phyloP scores from a whole-genome alignment of 92 coral and sea anemone genomes.

The Palythoa heliodiscus region DNA sequence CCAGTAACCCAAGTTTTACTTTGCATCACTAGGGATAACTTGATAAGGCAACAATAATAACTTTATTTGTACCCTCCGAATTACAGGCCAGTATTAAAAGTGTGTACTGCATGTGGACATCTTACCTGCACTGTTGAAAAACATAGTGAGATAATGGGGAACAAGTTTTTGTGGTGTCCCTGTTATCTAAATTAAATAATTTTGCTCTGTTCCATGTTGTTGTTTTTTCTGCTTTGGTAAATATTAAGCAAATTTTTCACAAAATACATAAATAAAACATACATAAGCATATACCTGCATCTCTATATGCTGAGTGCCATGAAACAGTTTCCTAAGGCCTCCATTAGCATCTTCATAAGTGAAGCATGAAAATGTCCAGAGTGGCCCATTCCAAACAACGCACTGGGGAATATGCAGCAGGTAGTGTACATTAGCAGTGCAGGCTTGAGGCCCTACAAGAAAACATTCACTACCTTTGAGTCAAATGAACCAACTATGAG shows the following conservation, averaged over 20 bases:
- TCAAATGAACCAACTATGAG: conserved; percentile 1
- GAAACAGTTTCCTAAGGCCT: conserved; percentile 49
- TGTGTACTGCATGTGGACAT: no score
- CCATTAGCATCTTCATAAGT: conserved; percentile 61
- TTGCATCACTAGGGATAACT: no score
- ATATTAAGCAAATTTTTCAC: background rate
- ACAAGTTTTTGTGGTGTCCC: no score
- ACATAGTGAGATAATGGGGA: no score
- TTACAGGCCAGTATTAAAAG: no score
- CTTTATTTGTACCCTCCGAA: no score
- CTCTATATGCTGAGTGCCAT: conserved; percentile 67
- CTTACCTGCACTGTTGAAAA: no score
- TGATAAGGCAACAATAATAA: no score
- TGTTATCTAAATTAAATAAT: no score
- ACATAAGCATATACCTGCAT: conserved; percentile 15
- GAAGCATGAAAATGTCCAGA: conserved; percentile 58
- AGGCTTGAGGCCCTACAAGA: conserved; percentile 13
- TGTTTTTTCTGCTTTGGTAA: background rate
- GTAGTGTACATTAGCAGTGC: conserved; percentile 47
- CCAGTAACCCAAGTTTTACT: background rate
- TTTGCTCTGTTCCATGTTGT: no score
- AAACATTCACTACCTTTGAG: conserved; percentile 5
- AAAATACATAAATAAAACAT: background rate
- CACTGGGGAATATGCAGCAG: conserved; percentile 55
- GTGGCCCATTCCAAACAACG: conserved; percentile 56